These are phyloP conservation scores for Serranus cabrilla DNA, from an alignment of 2,797 vertebrate species.

Conservation along the genomic window DNA sequence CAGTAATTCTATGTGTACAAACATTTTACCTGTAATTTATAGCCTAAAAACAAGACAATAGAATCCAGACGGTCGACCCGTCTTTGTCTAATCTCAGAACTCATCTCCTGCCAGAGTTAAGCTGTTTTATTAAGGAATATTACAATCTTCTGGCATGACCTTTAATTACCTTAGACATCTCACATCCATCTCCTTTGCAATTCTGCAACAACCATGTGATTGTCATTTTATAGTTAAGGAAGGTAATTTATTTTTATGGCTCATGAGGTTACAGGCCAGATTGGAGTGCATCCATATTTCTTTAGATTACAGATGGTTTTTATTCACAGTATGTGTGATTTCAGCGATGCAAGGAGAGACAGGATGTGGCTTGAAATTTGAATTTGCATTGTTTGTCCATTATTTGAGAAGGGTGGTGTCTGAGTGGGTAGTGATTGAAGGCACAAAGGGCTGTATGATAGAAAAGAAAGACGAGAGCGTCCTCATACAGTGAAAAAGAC, in stretches of 20 bases:
- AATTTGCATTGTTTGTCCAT: slow-evolving; percentile 32
- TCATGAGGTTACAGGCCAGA: background rate
- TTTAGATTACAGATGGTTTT: slow-evolving; percentile 14
- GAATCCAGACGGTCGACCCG: background rate
- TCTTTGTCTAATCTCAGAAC: slow-evolving; percentile 18
- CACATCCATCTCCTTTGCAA: background rate
- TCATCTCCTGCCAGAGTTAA: background rate
- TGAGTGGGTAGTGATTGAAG: background rate
- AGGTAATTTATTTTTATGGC: slow-evolving; percentile 22
- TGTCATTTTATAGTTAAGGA: slow-evolving; percentile 24
- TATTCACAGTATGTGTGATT: background rate
- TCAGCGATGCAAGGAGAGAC: background rate
- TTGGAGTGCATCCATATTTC: background rate
- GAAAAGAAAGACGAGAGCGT: background rate
- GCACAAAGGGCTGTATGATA: slow-evolving; percentile 17
- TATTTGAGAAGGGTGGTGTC: slow-evolving; percentile 33
- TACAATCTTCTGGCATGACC: slow-evolving; percentile 8
- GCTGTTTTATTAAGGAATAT: slow-evolving; percentile 44
- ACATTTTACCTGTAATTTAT: slow-evolving; percentile 12
- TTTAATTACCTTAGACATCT: slow-evolving; percentile 45
- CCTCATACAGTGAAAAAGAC: slow-evolving; percentile 1
- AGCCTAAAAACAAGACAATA: slow-evolving; percentile 6
- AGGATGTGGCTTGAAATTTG: background rate
- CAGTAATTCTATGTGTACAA: background rate
- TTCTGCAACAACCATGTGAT: slow-evolving; percentile 26